Evolutionary conservation across 1,140 invertebrate genomes (phyloP).

Genomic region (Drosophila baimaii): DNA sequence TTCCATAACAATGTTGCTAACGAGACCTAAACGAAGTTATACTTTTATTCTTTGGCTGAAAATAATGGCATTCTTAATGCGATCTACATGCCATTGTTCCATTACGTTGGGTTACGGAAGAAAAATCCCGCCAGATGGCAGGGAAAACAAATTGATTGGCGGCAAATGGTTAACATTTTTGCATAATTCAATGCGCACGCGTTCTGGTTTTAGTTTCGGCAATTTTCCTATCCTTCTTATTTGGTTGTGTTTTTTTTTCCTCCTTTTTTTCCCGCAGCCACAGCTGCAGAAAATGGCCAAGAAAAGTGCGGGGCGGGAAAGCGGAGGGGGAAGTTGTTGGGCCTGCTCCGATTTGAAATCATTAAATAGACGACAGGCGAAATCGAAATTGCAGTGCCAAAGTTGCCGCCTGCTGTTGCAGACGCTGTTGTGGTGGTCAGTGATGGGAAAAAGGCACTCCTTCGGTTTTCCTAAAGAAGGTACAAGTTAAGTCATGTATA

Average conservation of each 20-base stretch:
- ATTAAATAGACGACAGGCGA: conserved; percentile 75
- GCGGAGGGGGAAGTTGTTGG: conserved; percentile 26
- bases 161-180: conserved; percentile 58
- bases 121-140: conserved; percentile 27
- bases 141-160: conserved; percentile 49
- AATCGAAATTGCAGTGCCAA: conserved; percentile 62
- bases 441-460: neutral
- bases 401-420: conserved; percentile 56
- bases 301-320: conserved; percentile 5
- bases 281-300: conserved; percentile 58
- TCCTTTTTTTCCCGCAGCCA: conserved; percentile 38
- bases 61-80: conserved; percentile 30
- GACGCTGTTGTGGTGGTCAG: conserved; percentile 22
- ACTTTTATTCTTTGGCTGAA: neutral
- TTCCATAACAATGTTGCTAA: conserved; percentile 6
- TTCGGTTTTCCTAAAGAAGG: neutral
- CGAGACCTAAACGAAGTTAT: conserved; percentile 11
- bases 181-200: conserved; percentile 76
- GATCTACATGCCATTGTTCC: conserved; percentile 27
- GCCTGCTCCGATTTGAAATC: conserved; percentile 62
- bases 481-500: neutral
- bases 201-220: conserved; percentile 58
- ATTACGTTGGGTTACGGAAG: conserved; percentile 16
- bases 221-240: conserved; percentile 51
- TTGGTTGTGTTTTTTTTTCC: neutral